Base-by-base conservation (phyloP, 2,113 vertebrate genomes). In the Notothenia rossii region DNA sequence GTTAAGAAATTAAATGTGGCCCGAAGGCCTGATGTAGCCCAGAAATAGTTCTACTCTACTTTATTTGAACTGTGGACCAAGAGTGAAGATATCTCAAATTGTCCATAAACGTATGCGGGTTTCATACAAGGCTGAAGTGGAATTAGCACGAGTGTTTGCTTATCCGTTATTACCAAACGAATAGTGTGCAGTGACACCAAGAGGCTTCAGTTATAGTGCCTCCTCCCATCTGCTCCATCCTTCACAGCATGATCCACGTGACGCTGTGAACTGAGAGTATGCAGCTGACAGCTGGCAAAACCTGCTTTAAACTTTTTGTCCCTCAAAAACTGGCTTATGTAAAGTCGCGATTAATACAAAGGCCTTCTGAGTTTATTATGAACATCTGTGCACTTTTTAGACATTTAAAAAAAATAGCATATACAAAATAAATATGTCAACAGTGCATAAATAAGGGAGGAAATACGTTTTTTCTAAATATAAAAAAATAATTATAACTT, bases 191-290 rank as follows among this genome's bases (percentile, higher is more conserved):
- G 11, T 72, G 64, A 62, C 64, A 77, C 54, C 62, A 29, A 17
- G 13, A 73, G 20, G 54, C 60, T 75, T 77, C 46, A 59, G 79
- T 58, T 55, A 53, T 53, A 62, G 76, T 56, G 73, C 36, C 61
- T 74, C 54, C 64, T 76, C 76, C 84, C 84, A 92, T 88, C 87
- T 90, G 86, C 70, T 83, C 63, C 63, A 63, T 76, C 72, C 78
- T 43, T 73, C 20, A 3, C 74, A 69, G 12, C n/a, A 29, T 46
- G 29, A 73, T 79, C 59, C 74, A 65, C 61, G 54, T 63, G 74
- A 73, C 46, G 53, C 72, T 12, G 48, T 40, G 66, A 51, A 72
- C 33, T 55, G n/a, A 77, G 60, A 68, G 4, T 54, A 50, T 50
- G 73, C 76, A 84, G 69, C 70, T 84, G 78, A 72, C 75, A 86